Conservation (phyloP, 2,888 invertebrate genomes). For the Sympetrum striolatum region DNA sequence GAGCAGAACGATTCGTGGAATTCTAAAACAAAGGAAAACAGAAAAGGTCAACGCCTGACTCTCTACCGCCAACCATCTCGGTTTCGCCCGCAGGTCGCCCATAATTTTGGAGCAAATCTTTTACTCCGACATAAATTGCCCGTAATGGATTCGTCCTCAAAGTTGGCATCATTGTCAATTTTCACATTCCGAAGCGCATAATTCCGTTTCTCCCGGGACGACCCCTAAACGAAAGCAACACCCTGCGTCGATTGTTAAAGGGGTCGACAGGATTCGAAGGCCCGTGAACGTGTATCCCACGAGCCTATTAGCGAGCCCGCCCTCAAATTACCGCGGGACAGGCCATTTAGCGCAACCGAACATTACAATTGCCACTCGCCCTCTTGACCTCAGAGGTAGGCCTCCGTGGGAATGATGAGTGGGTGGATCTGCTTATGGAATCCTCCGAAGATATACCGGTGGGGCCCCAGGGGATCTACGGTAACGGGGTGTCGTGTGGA, state of each 20-base stretch:
- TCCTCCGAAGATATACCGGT: not conserved
- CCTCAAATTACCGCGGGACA: not conserved
- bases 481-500: not conserved
- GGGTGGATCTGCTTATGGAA: not conserved
- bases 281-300: not conserved
- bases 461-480: not conserved
- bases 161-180: too few species aligned
- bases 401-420: not conserved
- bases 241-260: not conserved
- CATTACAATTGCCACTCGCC: not conserved
- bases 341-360: not conserved
- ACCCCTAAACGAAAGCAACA: not conserved
- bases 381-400: not conserved
- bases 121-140: too few species aligned
- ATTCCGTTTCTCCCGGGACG: not conserved
- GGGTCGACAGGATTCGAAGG: not conserved
- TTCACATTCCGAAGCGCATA: too few species aligned
- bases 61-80: too few species aligned
- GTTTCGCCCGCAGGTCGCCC: too few species aligned
- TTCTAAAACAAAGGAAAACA: too few species aligned
- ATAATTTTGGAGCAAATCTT: too few species aligned
- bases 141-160: too few species aligned
- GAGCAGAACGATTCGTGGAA: too few species aligned
- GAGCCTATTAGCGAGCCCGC: not conserved
- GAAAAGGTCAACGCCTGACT: too few species aligned